A percentile compares a stretch with the other conserved stretches of the same genome.
phyloP scores from a whole-genome alignment of 2,888 invertebrate species.

The Volucella zonaria region DNA sequence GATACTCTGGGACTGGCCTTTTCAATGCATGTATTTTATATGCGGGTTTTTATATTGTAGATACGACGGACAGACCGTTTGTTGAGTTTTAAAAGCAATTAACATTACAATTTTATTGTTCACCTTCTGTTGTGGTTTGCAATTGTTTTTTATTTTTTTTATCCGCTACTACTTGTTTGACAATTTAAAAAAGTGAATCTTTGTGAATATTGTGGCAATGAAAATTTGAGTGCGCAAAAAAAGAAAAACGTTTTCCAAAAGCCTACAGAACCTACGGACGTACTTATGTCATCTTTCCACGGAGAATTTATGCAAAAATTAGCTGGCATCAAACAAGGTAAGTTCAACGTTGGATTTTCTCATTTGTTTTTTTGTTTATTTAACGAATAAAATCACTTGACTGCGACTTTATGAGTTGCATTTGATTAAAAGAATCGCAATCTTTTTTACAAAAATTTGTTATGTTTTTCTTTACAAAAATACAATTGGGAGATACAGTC shows the following conservation, averaged over 20 bases:
- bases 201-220: not conserved
- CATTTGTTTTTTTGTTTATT: not conserved
- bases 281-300: conserved; percentile 76
- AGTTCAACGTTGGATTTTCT: conserved; percentile 2
- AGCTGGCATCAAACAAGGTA: conserved; percentile 76
- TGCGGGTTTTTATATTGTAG: not conserved
- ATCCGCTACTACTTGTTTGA: conserved; percentile 23
- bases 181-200: conserved; percentile 10
- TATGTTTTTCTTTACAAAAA: too few species aligned
- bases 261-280: conserved; percentile 15
- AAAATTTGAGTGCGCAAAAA: not conserved
- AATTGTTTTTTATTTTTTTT: conserved; percentile 7
- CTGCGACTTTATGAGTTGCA: too few species aligned
- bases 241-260: not conserved
- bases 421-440: too few species aligned
- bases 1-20: conserved; percentile 38
- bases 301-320: conserved; percentile 76
- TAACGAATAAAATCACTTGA: not conserved
- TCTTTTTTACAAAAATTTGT: too few species aligned
- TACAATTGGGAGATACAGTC: too few species aligned
- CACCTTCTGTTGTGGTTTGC: conserved; percentile 9
- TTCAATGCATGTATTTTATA: conserved; percentile 58
- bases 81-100: conserved; percentile 70
- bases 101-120: conserved; percentile 68
- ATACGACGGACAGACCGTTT: conserved; percentile 14